Evolutionary conservation across 2,797 vertebrate species (phyloP).

Genomic region (Brachyrhaphis roseni): DNA sequence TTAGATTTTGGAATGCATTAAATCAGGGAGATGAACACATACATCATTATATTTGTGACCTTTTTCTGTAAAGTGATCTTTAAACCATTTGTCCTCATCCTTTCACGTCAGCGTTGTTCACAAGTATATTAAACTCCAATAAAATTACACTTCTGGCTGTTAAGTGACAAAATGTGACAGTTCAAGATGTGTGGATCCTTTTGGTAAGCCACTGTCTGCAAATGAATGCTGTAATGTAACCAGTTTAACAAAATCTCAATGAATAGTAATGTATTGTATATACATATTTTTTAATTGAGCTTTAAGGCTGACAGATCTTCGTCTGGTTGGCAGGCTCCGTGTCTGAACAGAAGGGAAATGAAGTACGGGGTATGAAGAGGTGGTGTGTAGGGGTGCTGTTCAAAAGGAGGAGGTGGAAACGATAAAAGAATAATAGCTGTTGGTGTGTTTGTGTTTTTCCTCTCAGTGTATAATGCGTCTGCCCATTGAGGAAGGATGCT

Average conservation of each 20-base stretch:
- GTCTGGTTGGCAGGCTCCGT: slow-evolving; percentile 24
- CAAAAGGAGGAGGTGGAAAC: slow-evolving; percentile 34
- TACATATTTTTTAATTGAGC: not conserved
- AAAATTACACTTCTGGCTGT: not conserved
- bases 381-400: slow-evolving; percentile 34
- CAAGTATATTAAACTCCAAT: not conserved
- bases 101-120: not conserved
- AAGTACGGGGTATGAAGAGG: slow-evolving; percentile 32
- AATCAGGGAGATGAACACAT: not conserved
- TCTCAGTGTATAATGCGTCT: not conserved
- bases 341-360: slow-evolving; percentile 51
- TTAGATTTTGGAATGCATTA: not conserved
- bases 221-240: slow-evolving; percentile 2
- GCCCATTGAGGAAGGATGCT: slow-evolving; percentile 22
- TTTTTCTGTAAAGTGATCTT: not conserved
- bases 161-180: not conserved
- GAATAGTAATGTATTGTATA: not conserved
- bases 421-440: slow-evolving; percentile 43
- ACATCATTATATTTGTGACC: not conserved
- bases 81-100: not conserved
- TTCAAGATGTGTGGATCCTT: not conserved
- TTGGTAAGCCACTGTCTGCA: not conserved
- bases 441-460: not conserved
- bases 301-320: slow-evolving; percentile 33
- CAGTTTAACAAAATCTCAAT: not conserved